Conservation (phyloP, 2,113 vertebrate genomes). For the Podilymbus podiceps region DNA sequence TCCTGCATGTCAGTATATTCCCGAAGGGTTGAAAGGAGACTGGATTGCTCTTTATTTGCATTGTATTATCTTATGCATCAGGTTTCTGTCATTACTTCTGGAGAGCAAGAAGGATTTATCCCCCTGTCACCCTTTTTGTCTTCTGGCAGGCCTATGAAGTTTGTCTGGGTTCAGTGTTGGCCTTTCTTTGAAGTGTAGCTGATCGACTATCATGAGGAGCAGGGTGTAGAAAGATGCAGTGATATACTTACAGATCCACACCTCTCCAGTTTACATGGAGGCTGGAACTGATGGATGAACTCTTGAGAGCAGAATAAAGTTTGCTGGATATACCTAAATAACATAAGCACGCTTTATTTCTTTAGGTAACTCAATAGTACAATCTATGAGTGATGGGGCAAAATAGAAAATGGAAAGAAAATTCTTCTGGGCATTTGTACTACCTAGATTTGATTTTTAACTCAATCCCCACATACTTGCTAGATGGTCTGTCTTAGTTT, state of each 20-base stretch:
- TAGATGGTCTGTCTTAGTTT: constrained; percentile 52
- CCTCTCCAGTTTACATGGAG: neutral
- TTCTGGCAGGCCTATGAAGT: neutral
- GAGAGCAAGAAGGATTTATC: neutral
- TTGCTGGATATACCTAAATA: constrained; percentile 41
- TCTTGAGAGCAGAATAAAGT: constrained; percentile 33
- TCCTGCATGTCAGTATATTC: neutral
- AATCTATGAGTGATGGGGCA: constrained; percentile 49
- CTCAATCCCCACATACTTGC: neutral
- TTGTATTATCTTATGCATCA: neutral
- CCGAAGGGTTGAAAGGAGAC: neutral
- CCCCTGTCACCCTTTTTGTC: neutral
- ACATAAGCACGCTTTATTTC: constrained; percentile 57
- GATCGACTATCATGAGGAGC: neutral
- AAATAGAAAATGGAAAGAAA: constrained; percentile 62
- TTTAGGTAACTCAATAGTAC: constrained; percentile 53
- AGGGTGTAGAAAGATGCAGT: neutral
- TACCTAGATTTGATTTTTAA: constrained; percentile 50
- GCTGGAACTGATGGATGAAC: constrained; percentile 24
- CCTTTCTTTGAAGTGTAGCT: neutral
- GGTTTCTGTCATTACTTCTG: neutral
- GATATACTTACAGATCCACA: neutral
- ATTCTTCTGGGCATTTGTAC: constrained; percentile 57
- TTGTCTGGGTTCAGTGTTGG: neutral
- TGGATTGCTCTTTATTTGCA: neutral